Conservation (phyloP, 2,797 vertebrate genomes). For the Botia almorhae region DNA sequence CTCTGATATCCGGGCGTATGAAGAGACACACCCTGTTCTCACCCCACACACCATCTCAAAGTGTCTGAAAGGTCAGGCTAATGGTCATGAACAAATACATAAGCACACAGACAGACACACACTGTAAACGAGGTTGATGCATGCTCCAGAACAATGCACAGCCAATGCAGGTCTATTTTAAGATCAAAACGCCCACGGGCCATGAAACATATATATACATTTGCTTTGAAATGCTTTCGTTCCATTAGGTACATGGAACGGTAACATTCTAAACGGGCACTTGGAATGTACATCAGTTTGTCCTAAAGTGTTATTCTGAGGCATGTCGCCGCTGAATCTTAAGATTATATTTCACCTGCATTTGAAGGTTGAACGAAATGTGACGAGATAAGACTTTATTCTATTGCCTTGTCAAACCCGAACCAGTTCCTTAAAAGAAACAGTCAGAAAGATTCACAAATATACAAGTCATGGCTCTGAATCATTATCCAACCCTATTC, state of each 20-base stretch:
- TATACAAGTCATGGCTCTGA: too few species aligned
- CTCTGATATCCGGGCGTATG: slow-evolving; percentile 63
- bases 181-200: slow-evolving; percentile 31
- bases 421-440: too few species aligned
- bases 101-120: slow-evolving; percentile 33
- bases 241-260: background rate
- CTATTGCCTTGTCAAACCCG: too few species aligned
- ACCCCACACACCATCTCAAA: slow-evolving; percentile 61
- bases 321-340: too few species aligned
- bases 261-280: background rate
- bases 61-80: slow-evolving; percentile 67
- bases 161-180: slow-evolving; percentile 39
- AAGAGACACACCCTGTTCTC: slow-evolving; percentile 54
- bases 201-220: background rate
- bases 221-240: background rate
- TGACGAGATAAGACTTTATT: too few species aligned
- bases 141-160: slow-evolving; percentile 48
- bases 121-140: slow-evolving; percentile 48
- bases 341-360: too few species aligned
- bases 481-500: too few species aligned
- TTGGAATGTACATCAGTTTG: background rate
- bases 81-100: slow-evolving; percentile 63
- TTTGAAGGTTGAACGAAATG: too few species aligned
- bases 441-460: too few species aligned
- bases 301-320: too few species aligned